phyloP scores from a whole-genome alignment of 2,888 invertebrate genomes.

The Eutolmus rufibarbis region DNA sequence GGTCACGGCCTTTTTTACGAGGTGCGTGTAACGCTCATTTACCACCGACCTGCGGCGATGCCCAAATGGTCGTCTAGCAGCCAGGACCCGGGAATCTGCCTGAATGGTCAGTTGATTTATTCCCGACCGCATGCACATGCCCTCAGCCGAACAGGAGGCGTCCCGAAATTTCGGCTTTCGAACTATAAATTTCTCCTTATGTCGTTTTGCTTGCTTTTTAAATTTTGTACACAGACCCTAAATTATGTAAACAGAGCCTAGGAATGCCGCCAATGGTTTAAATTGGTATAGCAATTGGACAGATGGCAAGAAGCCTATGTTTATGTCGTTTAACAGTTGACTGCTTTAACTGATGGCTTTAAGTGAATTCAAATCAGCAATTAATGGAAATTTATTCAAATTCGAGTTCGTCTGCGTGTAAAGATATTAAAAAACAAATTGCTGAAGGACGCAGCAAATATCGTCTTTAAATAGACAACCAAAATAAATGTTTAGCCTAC shows the following conservation, averaged over 20 bases:
- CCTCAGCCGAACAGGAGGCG: background rate
- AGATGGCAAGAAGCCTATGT: background rate
- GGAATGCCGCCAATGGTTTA: background rate
- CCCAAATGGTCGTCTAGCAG: background rate
- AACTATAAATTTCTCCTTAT: background rate
- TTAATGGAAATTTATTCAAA: background rate
- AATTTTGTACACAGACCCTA: background rate
- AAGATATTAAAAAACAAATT: background rate
- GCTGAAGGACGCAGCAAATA: no score
- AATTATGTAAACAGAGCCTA: background rate
- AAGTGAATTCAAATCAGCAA: background rate
- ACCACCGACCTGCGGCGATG: background rate
- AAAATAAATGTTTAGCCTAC: no score
- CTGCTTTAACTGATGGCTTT: background rate
- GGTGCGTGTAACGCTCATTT: background rate
- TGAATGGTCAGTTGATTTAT: background rate
- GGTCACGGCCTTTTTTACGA: background rate
- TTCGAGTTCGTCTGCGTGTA: background rate
- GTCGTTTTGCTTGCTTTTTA: background rate
- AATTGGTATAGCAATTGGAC: background rate
- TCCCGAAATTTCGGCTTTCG: background rate
- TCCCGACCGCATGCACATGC: background rate
- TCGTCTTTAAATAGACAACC: no score
- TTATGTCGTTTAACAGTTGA: background rate
- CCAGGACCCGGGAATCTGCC: background rate